Conservation (phyloP, 2,797 vertebrate genomes). For the Salmo trutta region DNA sequence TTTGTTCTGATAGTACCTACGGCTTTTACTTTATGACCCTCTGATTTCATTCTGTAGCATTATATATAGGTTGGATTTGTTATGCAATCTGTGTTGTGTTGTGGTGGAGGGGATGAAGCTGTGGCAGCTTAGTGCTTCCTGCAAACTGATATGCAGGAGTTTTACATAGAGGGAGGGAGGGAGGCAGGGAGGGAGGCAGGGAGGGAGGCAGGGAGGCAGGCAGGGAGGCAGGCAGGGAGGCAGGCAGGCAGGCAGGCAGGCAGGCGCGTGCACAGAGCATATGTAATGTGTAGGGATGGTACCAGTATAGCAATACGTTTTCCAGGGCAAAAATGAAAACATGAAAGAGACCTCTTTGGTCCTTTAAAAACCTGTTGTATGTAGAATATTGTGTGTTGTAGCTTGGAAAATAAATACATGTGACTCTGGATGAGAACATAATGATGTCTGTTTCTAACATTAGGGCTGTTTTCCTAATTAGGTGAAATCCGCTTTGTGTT, state of each 20-base stretch:
- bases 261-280: conserved; percentile 19
- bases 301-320: no score
- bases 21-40: neutral
- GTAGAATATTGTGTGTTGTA: no score
- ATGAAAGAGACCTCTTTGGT: no score
- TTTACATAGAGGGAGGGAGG: conserved; percentile 29
- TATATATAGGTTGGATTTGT: conserved; percentile 28
- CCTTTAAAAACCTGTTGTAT: no score
- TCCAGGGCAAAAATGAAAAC: no score
- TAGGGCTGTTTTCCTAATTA: no score
- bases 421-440: conserved; percentile 8
- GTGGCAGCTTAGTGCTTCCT: conserved; percentile 45
- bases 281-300: conserved; percentile 13
- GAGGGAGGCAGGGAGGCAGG: no score
- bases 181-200: no score
- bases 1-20: neutral
- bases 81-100: conserved; percentile 68
- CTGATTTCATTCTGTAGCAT: neutral
- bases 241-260: conserved; percentile 23
- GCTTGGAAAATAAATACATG: neutral
- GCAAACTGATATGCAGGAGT: conserved; percentile 46
- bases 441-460: conserved; percentile 10
- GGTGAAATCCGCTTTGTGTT: no score
- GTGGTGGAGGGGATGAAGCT: conserved; percentile 34
- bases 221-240: neutral